Evolutionary conservation across 2,113 vertebrate genomes (phyloP), one percentile per base, ranked within the genome.

Genomic region (Nicator chloris): DNA sequence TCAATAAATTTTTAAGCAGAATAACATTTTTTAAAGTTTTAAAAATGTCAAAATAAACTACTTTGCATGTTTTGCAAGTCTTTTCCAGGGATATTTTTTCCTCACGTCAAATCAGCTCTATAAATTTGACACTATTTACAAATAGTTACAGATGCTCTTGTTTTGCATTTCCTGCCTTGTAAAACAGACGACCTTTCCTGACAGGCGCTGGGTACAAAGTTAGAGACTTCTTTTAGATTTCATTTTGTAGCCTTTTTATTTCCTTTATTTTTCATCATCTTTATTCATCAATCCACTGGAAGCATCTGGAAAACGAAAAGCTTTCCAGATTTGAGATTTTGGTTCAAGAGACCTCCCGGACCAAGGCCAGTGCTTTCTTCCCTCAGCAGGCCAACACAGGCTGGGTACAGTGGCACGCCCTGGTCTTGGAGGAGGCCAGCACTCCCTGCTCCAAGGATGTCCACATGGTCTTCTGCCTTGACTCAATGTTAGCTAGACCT

Each of bases 101-200:
- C 59, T 92, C 54, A 31, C 1, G 24, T 92, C 89, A 85, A 81
- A 83, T 73, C 35, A 86, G 44, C 11, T 92, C 44, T 26, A 51
- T 78, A 73, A 92, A 77, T 78, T 47, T 92, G 82, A 88, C 60
- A 54, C 56, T 95, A 75, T 92, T 97, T 92, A 92, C 95, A 83
- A 92, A 86, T 82, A 94, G 88, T 77, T 94, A 77, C 82, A 93
- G 82, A 88, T 1, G 1, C 37, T 87, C 79, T 94, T 14, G 1
- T 77, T 92, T 77, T 93, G 90, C 82, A 88, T 93, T 88, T 86
- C 68, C 88, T 90, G 54, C 13, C 72, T 73, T 73, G 51, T 83
- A 83, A 71, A 90, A 73, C 33, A 88, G 86, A 65, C 0, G 30
- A 93, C 86, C 90, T 95, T 93, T 97, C 70, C 71, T 77, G 73